Evolutionary conservation across 64 coral and sea anemone genomes (phyloP).

Genomic region (Cladopsammia gracilis): DNA sequence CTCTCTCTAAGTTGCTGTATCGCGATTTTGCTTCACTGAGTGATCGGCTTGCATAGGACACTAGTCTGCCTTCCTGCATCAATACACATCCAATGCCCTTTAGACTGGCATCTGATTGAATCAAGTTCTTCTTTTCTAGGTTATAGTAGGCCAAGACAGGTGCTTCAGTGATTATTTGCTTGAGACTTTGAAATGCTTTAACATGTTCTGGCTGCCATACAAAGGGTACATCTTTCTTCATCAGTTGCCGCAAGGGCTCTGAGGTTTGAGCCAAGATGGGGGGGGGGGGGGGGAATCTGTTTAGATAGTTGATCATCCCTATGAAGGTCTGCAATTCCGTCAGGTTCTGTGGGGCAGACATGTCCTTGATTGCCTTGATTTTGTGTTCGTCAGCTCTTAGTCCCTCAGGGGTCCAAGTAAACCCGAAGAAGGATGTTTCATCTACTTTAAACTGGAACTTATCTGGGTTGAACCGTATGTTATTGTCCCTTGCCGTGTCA

Average conservation of each 20-base stretch:
- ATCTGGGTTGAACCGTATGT: constrained; percentile 53
- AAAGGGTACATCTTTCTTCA: no score
- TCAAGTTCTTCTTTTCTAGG: constrained; percentile 29
- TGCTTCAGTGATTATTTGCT: constrained; percentile 27
- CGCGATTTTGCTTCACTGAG: constrained; percentile 44
- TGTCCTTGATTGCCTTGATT: constrained; percentile 53
- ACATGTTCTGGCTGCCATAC: constrained; percentile 67
- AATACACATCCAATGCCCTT: constrained; percentile 61
- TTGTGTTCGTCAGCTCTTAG: constrained; percentile 56
- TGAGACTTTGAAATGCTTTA: constrained; percentile 67
- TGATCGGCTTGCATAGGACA: constrained; percentile 44
- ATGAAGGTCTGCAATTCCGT: constrained; percentile 51
- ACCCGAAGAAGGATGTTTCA: constrained; percentile 65
- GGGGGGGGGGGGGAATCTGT: constrained; percentile 62
- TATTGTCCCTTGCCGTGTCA: constrained; percentile 52
- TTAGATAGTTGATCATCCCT: constrained; percentile 79
- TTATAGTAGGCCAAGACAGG: constrained; percentile 69
- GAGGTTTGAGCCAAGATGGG: constrained; percentile 19
- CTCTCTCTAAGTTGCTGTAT: constrained; percentile 58
- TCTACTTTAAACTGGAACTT: constrained; percentile 72
- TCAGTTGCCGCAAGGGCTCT: constrained; percentile 55
- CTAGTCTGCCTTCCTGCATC: constrained; percentile 30
- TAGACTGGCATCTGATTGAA: constrained; percentile 45
- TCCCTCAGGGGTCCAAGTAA: constrained; percentile 49
- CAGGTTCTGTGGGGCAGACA: constrained; percentile 61